Percentiles rank a stretch among this genome's conserved stretches.
Evolutionary conservation across 2,113 vertebrate species (phyloP).

Genomic region (Rhinogobius similis): DNA sequence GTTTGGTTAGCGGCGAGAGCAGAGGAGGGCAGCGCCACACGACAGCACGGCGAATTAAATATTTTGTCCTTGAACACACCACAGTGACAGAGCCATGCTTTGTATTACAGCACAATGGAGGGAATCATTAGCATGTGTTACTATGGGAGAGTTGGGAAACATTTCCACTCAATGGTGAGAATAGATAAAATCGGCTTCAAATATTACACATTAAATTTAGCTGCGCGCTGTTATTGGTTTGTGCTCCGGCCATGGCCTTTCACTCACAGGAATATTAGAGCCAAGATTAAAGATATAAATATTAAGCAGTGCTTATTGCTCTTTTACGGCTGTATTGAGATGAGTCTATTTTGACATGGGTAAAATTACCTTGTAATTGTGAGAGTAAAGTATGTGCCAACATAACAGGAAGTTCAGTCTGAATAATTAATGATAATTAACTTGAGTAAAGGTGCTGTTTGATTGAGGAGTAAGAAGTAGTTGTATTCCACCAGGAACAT

Average conservation of each 20-base stretch:
- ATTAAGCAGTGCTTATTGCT: constrained; percentile 56
- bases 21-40: constrained; percentile 58
- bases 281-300: constrained; percentile 62
- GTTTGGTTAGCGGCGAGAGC: constrained; percentile 72
- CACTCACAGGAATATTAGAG: constrained; percentile 40
- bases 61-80: constrained; percentile 74
- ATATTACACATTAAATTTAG: constrained; percentile 29
- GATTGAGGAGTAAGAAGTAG: constrained; percentile 24
- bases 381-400: constrained; percentile 26
- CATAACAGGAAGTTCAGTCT: constrained; percentile 40
- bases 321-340: constrained; percentile 38
- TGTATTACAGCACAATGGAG: constrained; percentile 26
- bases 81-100: constrained; percentile 47
- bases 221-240: constrained; percentile 3
- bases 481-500: constrained; percentile 24
- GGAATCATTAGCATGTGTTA: constrained; percentile 30
- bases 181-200: constrained; percentile 16
- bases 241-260: constrained; percentile 27
- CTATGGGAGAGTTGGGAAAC: constrained; percentile 11
- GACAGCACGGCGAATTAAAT: constrained; percentile 54
- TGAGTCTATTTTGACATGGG: constrained; percentile 47
- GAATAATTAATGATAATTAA: constrained; percentile 58
- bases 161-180: constrained; percentile 33
- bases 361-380: constrained; percentile 32
- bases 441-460: constrained; percentile 22